A percentile compares a stretch with the other conserved stretches of the same genome.
Conservation (phyloP, 2,797 vertebrate genomes). For the Sebastes vulpes region DNA sequence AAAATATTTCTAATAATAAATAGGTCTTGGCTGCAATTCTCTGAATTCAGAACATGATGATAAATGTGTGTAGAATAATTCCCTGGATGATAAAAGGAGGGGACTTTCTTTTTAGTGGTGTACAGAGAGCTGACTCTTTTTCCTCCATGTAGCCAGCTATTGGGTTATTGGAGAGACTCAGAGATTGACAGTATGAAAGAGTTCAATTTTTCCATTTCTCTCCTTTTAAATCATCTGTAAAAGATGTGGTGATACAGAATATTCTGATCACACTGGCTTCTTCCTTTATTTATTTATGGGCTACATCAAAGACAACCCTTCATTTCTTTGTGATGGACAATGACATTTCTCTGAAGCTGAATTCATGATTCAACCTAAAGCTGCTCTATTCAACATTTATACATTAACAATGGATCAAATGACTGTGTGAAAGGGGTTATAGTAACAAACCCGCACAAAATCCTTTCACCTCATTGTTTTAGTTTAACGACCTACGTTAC, state of each 20-base stretch:
- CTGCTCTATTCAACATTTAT: not conserved
- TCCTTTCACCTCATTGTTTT: not conserved
- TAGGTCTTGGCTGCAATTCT: slow-evolving; percentile 63
- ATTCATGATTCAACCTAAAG: slow-evolving; percentile 9
- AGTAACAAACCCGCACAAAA: not conserved
- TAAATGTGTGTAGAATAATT: slow-evolving; percentile 70
- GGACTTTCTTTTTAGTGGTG: slow-evolving; percentile 10
- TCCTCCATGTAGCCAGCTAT: not conserved
- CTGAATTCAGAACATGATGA: slow-evolving; percentile 66
- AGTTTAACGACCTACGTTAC: not conserved
- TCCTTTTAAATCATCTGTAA: not conserved
- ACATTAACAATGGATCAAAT: slow-evolving; percentile 6
- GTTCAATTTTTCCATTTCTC: not conserved
- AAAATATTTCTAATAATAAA: slow-evolving; percentile 72
- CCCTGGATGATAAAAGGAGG: slow-evolving; percentile 53
- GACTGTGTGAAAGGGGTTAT: not conserved
- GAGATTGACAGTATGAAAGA: slow-evolving; percentile 4
- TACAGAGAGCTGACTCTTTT: not conserved
- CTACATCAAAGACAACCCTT: slow-evolving; percentile 9
- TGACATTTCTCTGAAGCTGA: not conserved
- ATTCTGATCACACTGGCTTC: not conserved
- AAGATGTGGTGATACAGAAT: not conserved
- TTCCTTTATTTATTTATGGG: not conserved
- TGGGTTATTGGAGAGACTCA: slow-evolving; percentile 4
- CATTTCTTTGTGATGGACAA: slow-evolving; percentile 6